Evolutionary conservation across 2,797 vertebrate genomes (phyloP), one percentile per base, ranked within the genome.

Genomic region (Xenentodon cancila): DNA sequence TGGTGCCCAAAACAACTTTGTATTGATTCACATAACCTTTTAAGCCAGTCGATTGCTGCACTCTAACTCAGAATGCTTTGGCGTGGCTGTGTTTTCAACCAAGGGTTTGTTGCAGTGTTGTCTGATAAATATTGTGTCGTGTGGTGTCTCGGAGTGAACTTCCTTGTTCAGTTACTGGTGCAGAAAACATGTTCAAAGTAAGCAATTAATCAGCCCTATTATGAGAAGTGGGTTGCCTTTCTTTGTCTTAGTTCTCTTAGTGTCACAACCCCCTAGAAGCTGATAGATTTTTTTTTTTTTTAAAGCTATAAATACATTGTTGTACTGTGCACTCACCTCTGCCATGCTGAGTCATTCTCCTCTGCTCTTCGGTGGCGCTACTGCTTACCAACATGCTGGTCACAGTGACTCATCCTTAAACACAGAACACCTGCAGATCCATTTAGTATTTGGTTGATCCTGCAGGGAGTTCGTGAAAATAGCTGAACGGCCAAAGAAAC

Each of bases 11-110:
- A 93, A 91, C 90, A 92, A 91, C 88, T 91, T 93, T 91, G 89
- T 89, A 92, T 93, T 92, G 90, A 93, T 93, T 77, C 66, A 47
- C 82, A 89, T 89, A 92, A 90, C 90, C 91, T 91, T 91, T 92
- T 92, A 92, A 91, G 87, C 84, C 86, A 84, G 91, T 93, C 88
- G 87, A 92, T 91, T 51, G 84, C 87, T 82, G 88, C 87, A 85
- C 89, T 87, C 89, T 85, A 75, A 83, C 77, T 85, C 73, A 72
- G 78, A 86, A 84, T 63, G 82, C 64, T 87, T 79, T 72, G 77
- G 81, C 71, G 76, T 75, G 64, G 71, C 58, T 78, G 68, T 88
- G 84, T 89, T 90, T 82, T 78, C 75, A 84, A 79, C 81, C 77
- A 59, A 58, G 66, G 75, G 74, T 88, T 79, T 80, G 78, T 80